phyloP scores from a whole-genome alignment of 2,888 invertebrate genomes.

The Latrodectus hesperus region DNA sequence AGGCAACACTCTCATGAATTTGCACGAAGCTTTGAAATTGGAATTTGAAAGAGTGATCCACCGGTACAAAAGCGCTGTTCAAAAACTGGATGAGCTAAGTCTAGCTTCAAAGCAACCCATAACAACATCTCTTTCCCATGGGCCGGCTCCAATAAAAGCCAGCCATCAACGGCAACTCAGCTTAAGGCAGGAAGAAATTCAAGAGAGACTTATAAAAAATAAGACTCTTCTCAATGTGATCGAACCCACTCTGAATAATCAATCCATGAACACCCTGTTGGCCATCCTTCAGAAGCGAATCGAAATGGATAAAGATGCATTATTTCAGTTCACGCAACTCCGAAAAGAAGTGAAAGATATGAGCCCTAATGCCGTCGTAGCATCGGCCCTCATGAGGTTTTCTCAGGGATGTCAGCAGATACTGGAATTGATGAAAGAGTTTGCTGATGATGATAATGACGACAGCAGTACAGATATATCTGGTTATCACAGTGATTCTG shows the following conservation, averaged over 20 bases:
- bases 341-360: conserved; percentile 78
- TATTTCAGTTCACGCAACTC: conserved; percentile 80
- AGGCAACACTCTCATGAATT: conserved; percentile 80
- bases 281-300: conserved; percentile 84
- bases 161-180: conserved; percentile 92
- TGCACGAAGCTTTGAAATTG: conserved; percentile 86
- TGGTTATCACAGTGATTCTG: conserved; percentile 90
- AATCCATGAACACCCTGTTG: conserved; percentile 85
- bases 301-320: conserved; percentile 91
- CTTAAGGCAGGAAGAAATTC: conserved; percentile 88
- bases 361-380: conserved; percentile 81
- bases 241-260: conserved; percentile 86
- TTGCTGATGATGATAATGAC: conserved; percentile 74
- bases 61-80: conserved; percentile 89
- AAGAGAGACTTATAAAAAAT: conserved; percentile 92
- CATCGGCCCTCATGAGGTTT: conserved; percentile 77
- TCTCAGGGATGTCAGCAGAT: conserved; percentile 78
- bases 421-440: conserved; percentile 83
- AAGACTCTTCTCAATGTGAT: conserved; percentile 85
- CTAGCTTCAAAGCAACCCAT: conserved; percentile 73
- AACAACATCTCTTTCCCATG: conserved; percentile 76
- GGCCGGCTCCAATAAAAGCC: conserved; percentile 84
- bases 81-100: conserved; percentile 83
- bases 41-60: conserved; percentile 89
- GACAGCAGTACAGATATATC: conserved; percentile 81